Conservation (phyloP, 2,113 vertebrate species). For the Entelurus aequoreus region DNA sequence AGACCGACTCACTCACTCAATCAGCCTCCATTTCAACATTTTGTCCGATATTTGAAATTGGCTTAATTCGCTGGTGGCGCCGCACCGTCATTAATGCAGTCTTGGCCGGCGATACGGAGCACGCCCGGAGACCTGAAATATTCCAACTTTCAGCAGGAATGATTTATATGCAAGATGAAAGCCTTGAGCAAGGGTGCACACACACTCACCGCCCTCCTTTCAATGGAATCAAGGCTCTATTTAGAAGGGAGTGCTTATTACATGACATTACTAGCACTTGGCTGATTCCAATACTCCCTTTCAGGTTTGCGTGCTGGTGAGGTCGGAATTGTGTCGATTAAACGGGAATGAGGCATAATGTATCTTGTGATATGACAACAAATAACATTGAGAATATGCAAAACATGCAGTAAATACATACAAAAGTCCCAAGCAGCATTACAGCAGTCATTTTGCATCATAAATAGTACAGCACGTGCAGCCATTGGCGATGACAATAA, state of each 20-base stretch:
- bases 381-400: conserved; percentile 9
- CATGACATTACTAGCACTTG: conserved; percentile 73
- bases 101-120: conserved; percentile 47
- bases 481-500: too few species aligned
- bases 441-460: not conserved
- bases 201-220: conserved; percentile 65
- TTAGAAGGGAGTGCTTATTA: conserved; percentile 71
- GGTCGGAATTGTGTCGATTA: conserved; percentile 64
- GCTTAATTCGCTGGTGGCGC: conserved; percentile 45
- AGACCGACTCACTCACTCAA: conserved; percentile 19
- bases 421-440: not conserved
- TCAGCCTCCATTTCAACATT: conserved; percentile 23
- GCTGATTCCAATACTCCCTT: conserved; percentile 57
- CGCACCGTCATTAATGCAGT: conserved; percentile 47
- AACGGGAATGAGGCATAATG: conserved; percentile 21
- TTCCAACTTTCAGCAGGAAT: conserved; percentile 50
- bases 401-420: not conserved
- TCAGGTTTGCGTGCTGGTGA: conserved; percentile 43
- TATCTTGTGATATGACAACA: conserved; percentile 6
- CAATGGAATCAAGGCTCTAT: conserved; percentile 72
- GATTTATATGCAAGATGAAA: conserved; percentile 70
- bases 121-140: conserved; percentile 54
- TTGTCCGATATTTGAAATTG: conserved; percentile 38
- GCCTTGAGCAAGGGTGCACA: conserved; percentile 63
- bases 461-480: too few species aligned